A percentile compares a stretch with the other conserved stretches of the same genome.
These are phyloP conservation scores for Trissolcus basalis DNA, from an alignment of 1,140 invertebrate genomes.

Conservation along the genomic window DNA sequence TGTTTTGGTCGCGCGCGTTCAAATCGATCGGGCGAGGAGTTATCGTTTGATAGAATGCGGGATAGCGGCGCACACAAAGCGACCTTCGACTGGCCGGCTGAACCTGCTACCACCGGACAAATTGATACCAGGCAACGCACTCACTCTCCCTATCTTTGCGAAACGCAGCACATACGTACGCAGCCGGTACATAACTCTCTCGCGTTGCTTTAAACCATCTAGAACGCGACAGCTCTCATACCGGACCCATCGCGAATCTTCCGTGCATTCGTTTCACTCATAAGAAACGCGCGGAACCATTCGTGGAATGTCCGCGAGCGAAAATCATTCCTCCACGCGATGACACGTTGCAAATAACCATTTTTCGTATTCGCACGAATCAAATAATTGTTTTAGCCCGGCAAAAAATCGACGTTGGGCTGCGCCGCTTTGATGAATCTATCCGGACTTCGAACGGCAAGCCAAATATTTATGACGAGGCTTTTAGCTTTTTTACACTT, in stretches of 20 bases:
- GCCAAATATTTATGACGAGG: too few species aligned
- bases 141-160: constrained; percentile 68
- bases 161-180: constrained; percentile 27
- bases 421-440: constrained; percentile 10
- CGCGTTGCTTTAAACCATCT: constrained; percentile 50
- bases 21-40: constrained; percentile 70
- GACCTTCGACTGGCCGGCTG: constrained; percentile 68
- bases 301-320: constrained; percentile 45
- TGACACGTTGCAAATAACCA: constrained; percentile 44
- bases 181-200: constrained; percentile 51
- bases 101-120: constrained; percentile 70
- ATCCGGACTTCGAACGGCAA: neutral
- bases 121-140: constrained; percentile 74
- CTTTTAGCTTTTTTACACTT: too few species aligned
- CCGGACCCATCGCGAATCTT: constrained; percentile 40
- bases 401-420: constrained; percentile 15
- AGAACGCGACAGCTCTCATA: constrained; percentile 50
- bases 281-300: constrained; percentile 42
- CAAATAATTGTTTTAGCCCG: constrained; percentile 13
- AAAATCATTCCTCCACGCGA: constrained; percentile 33
- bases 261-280: constrained; percentile 45
- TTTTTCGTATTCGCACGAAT: constrained; percentile 38
- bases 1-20: too few species aligned
- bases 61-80: constrained; percentile 74
- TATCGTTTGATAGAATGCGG: constrained; percentile 72